Percentiles rank a stretch among this genome's conserved stretches.
These are phyloP conservation scores for Cherax quadricarinatus DNA, from an alignment of 1,140 invertebrate genomes.

Conservation along the genomic window DNA sequence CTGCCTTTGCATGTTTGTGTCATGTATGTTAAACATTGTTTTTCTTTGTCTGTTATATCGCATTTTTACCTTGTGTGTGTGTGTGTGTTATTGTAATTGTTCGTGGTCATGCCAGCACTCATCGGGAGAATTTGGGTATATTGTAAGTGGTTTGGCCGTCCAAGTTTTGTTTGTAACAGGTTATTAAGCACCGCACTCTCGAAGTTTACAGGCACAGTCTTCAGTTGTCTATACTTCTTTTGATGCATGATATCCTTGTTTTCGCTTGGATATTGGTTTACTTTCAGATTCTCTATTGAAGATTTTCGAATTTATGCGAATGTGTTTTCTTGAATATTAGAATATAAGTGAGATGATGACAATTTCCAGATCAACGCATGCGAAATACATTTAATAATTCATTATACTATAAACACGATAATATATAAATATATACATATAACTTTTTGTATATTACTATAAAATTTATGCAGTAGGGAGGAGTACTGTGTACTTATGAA, in stretches of 20 bases:
- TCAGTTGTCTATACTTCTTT: conserved; percentile 9
- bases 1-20: conserved; percentile 29
- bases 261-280: conserved; percentile 41
- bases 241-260: conserved; percentile 41
- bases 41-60: conserved; percentile 1
- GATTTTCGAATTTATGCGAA: conserved; percentile 1
- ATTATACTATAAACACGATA: not conserved
- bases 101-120: not conserved
- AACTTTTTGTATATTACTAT: not conserved
- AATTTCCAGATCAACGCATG: conserved; percentile 11
- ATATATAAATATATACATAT: not conserved
- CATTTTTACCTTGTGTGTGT: conserved; percentile 8
- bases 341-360: not conserved
- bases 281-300: not conserved
- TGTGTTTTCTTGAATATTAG: not conserved
- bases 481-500: conserved; percentile 6
- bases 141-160: conserved; percentile 8
- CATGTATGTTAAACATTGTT: not conserved
- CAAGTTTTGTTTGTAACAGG: conserved; percentile 8
- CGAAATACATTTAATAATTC: not conserved
- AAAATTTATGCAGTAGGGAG: not conserved
- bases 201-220: conserved; percentile 19
- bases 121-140: not conserved
- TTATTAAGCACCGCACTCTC: conserved; percentile 19
- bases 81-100: not conserved